Conservation (phyloP, 2,113 vertebrate genomes). For the Hippocampus mohnikei region DNA sequence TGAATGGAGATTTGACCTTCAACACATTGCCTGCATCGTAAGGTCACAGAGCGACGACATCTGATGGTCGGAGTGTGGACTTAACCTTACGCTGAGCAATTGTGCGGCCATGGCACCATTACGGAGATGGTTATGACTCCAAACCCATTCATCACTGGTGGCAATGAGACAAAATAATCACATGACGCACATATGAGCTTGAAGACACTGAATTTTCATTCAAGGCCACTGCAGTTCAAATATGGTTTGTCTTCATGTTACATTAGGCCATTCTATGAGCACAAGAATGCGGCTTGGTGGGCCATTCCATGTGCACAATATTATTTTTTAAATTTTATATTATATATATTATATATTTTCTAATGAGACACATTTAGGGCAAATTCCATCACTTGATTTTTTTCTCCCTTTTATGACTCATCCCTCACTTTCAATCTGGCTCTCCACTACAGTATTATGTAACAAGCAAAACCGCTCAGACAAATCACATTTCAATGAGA, state of each 20-base stretch:
- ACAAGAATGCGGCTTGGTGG: background rate
- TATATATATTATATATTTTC: background rate
- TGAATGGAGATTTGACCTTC: conserved; percentile 20
- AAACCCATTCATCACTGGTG: conserved; percentile 8
- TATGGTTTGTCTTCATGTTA: background rate
- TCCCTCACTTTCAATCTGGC: background rate
- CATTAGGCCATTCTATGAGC: background rate
- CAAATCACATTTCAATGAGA: background rate
- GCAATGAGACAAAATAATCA: conserved; percentile 12
- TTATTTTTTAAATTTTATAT: background rate
- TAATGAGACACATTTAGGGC: background rate
- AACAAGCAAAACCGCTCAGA: background rate
- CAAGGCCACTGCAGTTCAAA: background rate
- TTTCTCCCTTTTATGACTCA: background rate
- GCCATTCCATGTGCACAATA: background rate
- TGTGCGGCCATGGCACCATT: conserved; percentile 25
- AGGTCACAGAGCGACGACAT: conserved; percentile 8
- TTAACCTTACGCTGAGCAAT: conserved; percentile 30
- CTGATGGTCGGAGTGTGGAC: conserved; percentile 2
- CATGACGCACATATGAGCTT: background rate
- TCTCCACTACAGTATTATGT: background rate
- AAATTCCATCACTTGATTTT: background rate
- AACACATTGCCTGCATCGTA: conserved; percentile 13
- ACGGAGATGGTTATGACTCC: conserved; percentile 6
- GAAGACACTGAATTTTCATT: too few species aligned